Evolutionary conservation across 2,113 vertebrate genomes (phyloP).

Genomic region (Salvelinus sp.): DNA sequence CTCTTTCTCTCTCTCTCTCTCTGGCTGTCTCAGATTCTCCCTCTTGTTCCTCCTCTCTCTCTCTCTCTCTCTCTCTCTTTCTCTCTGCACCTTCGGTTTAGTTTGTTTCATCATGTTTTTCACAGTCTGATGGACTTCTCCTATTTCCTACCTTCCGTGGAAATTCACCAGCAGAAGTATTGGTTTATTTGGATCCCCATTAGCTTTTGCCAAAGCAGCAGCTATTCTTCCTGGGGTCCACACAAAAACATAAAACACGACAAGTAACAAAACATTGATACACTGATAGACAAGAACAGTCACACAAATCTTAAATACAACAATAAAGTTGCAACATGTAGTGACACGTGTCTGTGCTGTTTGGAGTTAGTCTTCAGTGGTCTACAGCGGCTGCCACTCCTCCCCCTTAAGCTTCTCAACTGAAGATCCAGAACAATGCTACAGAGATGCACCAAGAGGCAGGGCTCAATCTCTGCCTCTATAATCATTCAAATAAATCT

Average conservation of each 20-base stretch:
- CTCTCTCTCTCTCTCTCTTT: background rate
- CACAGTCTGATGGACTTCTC: slow-evolving; percentile 9
- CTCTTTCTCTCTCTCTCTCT: background rate
- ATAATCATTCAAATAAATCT: background rate
- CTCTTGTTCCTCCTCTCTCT: background rate
- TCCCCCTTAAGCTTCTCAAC: background rate
- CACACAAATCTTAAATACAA: too few relatives aligned
- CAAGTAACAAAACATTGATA: too few relatives aligned
- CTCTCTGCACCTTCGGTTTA: background rate
- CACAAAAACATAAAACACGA: too few relatives aligned
- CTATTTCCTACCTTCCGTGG: background rate
- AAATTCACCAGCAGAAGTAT: background rate
- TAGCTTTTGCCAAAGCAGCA: too few relatives aligned
- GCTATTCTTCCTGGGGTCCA: too few relatives aligned
- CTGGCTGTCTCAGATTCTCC: background rate
- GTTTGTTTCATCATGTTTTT: slow-evolving; percentile 24
- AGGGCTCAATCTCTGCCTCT: background rate
- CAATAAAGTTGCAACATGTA: slow-evolving; percentile 20
- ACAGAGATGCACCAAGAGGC: background rate
- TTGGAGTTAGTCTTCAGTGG: background rate
- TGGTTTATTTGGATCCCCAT: too few relatives aligned
- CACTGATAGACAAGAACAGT: too few relatives aligned
- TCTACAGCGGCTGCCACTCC: background rate
- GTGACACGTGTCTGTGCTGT: slow-evolving; percentile 13
- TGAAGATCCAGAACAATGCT: background rate